phyloP scores from a whole-genome alignment of 2,797 vertebrate species.

The Pogonophryne albipinna region DNA sequence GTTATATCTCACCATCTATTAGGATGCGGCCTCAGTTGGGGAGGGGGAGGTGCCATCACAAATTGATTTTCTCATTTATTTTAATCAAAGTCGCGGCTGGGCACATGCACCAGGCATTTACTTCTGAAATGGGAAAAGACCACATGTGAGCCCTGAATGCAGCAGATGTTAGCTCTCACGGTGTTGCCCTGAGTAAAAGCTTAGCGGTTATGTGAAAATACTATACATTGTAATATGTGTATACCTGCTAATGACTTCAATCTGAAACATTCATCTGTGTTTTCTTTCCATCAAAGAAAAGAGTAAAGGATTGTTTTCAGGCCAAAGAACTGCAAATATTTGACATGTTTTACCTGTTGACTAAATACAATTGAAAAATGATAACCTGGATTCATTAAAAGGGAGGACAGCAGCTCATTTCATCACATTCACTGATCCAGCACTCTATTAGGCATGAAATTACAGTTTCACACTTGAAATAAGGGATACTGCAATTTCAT shows the following conservation, averaged over 20 bases:
- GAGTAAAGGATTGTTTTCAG: not conserved
- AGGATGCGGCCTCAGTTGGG: constrained; percentile 40
- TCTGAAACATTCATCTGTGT: not conserved
- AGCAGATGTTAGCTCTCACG: constrained; percentile 7
- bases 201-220: constrained; percentile 7
- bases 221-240: not conserved
- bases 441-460: constrained; percentile 61
- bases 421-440: constrained; percentile 27
- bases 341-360: constrained; percentile 10
- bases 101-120: constrained; percentile 60
- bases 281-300: no score
- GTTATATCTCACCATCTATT: constrained; percentile 57
- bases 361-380: not conserved
- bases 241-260: not conserved
- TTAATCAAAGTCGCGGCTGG: constrained; percentile 73
- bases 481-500: constrained; percentile 17
- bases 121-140: constrained; percentile 41
- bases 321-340: not conserved
- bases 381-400: constrained; percentile 15
- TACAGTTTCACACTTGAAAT: constrained; percentile 43
- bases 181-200: not conserved
- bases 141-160: constrained; percentile 1
- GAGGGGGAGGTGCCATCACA: constrained; percentile 35
- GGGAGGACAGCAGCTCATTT: constrained; percentile 13
- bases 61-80: constrained; percentile 81